Evolutionary conservation across 2,888 invertebrate genomes (phyloP), one percentile per base, ranked within the genome.

Genomic region (Hartigia nigra): DNA sequence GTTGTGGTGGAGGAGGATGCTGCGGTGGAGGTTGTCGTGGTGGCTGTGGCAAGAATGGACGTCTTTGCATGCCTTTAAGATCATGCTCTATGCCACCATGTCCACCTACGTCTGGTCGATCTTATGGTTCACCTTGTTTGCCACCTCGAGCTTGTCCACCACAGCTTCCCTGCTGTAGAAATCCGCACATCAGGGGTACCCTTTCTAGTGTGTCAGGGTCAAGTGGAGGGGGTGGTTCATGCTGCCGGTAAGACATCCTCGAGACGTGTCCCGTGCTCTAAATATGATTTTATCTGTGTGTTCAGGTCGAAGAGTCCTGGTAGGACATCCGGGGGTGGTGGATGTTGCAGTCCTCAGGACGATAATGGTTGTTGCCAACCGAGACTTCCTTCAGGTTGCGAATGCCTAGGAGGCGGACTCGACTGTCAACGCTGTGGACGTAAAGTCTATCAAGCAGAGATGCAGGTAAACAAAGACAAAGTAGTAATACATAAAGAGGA

Each of bases 391-490:
- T 80, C 86, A 81, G 78, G 89, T 79, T 86, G 87, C 83, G 86
- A 91, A 79, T 86, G 90, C 81, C 82, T 91, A 79, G 89, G 92
- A 76, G 88, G 90, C 39, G 86, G 91, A 70, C 83, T 86, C 76
- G 83, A 91, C 77, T 92, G 92, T 79, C 88, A 91, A 35, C 88
- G 92, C 77, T 92, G 92, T 76, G 91, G 91, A 12, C 87, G 89
- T 70, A 92, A 92, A 84, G 90, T 91, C 31, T 91, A 91, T 81
- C 91, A 89, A 36, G 91, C 90, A 35, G 90, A 90, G 75, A 90
- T 90, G 90, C 88, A 89, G 88, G 92, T 92, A 81, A 82, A 77
- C 34, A 12, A 55, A 23, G 55, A 23, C 55, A 55, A 9, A 55
- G 23, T 9, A 23, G 23, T 23, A 55, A 2, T 3, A 23, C 9